phyloP scores from a whole-genome alignment of 1,140 invertebrate species.

The Brachionus angularis region DNA sequence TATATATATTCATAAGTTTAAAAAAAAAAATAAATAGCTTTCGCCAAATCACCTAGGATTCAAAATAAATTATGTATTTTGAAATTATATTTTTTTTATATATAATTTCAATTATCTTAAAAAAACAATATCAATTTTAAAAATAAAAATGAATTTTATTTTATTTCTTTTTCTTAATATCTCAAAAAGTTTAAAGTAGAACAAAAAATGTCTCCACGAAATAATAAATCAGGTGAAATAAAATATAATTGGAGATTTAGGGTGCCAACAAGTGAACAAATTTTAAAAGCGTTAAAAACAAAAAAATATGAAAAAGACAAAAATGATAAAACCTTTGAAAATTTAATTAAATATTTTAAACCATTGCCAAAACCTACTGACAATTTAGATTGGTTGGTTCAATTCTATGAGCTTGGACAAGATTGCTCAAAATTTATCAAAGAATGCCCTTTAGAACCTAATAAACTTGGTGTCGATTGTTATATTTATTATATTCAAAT shows the following conservation, averaged over 20 bases:
- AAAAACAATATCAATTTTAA: no score
- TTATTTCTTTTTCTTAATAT: no score
- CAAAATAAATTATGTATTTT: no score
- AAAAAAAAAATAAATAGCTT: no score
- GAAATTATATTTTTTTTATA: no score
- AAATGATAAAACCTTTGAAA: slow-evolving; percentile 32
- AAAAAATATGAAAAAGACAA: not conserved
- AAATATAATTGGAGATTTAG: slow-evolving; percentile 20
- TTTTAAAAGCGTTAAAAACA: slow-evolving; percentile 18
- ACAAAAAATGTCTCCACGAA: slow-evolving; percentile 34
- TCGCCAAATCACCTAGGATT: no score
- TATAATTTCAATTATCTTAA: no score
- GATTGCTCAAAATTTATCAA: slow-evolving; percentile 48
- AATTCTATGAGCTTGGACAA: slow-evolving; percentile 52
- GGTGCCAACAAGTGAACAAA: slow-evolving; percentile 8
- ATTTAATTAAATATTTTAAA: slow-evolving; percentile 45
- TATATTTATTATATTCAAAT: slow-evolving; percentile 50
- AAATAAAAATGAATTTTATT: no score
- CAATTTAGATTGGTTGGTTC: slow-evolving; percentile 52
- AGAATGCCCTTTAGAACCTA: slow-evolving; percentile 50
- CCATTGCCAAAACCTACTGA: slow-evolving; percentile 48
- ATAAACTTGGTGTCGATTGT: slow-evolving; percentile 47
- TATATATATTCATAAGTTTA: no score
- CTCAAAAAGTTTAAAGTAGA: no score
- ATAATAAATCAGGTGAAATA: slow-evolving; percentile 11